Evolutionary conservation across 2,113 vertebrate genomes (phyloP).

Genomic region (Oncorhynchus masou): DNA sequence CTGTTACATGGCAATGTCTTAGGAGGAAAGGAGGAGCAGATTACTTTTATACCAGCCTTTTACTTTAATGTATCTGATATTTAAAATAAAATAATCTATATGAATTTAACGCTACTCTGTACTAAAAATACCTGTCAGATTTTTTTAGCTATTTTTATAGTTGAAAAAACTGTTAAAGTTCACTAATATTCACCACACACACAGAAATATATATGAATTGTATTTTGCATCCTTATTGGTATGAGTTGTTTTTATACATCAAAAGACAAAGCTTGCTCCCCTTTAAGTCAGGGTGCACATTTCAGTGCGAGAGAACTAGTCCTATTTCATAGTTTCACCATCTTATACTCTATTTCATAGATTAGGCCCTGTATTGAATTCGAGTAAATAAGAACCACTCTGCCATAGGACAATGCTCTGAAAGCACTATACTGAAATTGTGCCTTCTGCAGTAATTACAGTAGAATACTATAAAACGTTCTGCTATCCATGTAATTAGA

Average conservation of each 20-base stretch:
- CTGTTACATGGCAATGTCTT: constrained; percentile 42
- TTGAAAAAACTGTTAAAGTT: constrained; percentile 43
- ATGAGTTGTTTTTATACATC: constrained; percentile 55
- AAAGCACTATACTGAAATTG: constrained; percentile 14
- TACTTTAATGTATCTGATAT: constrained; percentile 58
- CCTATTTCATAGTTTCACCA: constrained; percentile 6
- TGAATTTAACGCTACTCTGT: constrained; percentile 65
- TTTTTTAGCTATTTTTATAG: constrained; percentile 81
- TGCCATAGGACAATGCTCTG: constrained; percentile 31
- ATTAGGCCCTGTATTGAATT: constrained; percentile 33
- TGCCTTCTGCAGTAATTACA: constrained; percentile 31
- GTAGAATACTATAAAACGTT: constrained; percentile 13
- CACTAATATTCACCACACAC: constrained; percentile 64
- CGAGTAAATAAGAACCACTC: constrained; percentile 9
- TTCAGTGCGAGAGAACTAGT: constrained; percentile 5
- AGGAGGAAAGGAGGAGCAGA: constrained; percentile 61
- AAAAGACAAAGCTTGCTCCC: constrained; percentile 63
- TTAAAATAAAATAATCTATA: constrained; percentile 27
- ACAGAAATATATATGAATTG: constrained; percentile 46
- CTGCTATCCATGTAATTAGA: neutral
- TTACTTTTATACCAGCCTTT: constrained; percentile 52
- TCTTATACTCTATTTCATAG: constrained; percentile 26
- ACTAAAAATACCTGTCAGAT: constrained; percentile 68
- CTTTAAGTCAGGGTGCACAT: constrained; percentile 49
- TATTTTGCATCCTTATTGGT: constrained; percentile 65